A percentile compares a stretch with the other conserved stretches of the same genome.
Conservation (phyloP, 2,888 invertebrate genomes). For the Stramonita haemastoma region DNA sequence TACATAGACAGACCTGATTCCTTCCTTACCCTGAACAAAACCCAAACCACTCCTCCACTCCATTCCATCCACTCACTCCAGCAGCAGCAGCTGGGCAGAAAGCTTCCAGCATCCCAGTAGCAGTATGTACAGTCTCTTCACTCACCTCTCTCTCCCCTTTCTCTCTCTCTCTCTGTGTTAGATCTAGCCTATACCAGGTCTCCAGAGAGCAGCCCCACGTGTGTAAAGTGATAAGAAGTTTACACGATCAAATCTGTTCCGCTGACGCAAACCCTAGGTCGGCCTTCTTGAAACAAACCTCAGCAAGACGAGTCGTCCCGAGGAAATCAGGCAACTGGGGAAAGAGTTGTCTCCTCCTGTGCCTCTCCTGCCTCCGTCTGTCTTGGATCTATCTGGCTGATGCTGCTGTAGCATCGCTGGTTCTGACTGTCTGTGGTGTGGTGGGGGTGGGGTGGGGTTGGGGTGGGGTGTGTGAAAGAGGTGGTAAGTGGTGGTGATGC, state of each 20-base stretch:
- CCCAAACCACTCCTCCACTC: too few relatives aligned
- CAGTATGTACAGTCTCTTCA: too few relatives aligned
- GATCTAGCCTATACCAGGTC: not conserved
- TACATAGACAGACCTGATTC: too few relatives aligned
- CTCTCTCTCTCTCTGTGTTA: too few relatives aligned
- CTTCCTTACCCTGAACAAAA: too few relatives aligned
- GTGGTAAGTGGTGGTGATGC: too few relatives aligned
- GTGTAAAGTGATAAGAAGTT: constrained; percentile 42
- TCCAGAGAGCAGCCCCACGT: constrained; percentile 24
- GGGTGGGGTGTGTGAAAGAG: too few relatives aligned
- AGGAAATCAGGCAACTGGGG: constrained; percentile 36
- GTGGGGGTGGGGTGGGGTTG: not conserved
- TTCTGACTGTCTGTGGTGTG: not conserved
- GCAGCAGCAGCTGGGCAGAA: too few relatives aligned
- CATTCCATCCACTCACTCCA: too few relatives aligned
- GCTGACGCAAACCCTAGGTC: constrained; percentile 32
- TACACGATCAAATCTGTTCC: constrained; percentile 38
- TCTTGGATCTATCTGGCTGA: not conserved
- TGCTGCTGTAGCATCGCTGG: not conserved
- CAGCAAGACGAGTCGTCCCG: constrained; percentile 34
- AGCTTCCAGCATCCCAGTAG: too few relatives aligned
- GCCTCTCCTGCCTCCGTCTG: not conserved
- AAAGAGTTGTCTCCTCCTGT: not conserved
- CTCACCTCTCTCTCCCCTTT: not conserved
- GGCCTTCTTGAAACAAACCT: constrained; percentile 36